Percentiles rank a stretch among this genome's conserved stretches.
Conservation (phyloP, 2,113 vertebrate genomes). For the Marmota monax region DNA sequence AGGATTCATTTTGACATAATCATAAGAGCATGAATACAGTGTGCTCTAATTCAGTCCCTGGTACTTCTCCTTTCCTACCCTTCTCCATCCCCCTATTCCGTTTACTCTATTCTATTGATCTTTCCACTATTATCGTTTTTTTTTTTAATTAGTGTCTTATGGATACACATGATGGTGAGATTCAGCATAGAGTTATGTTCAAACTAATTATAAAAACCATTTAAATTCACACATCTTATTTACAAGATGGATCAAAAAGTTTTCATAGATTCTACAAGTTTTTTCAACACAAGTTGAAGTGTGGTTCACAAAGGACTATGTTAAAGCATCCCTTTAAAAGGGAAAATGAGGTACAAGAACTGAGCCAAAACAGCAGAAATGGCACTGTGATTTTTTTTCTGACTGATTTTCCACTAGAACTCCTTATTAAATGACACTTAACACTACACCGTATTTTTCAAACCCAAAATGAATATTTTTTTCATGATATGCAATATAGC, state of each 20-base stretch:
- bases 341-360: neutral
- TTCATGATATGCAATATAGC: neutral
- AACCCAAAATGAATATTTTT: neutral
- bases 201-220: slow-evolving; percentile 6
- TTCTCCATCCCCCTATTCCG: too few species aligned
- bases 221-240: neutral
- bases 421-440: neutral
- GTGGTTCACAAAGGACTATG: slow-evolving; percentile 10
- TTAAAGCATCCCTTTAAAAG: slow-evolving; percentile 2
- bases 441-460: neutral
- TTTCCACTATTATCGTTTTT: too few species aligned
- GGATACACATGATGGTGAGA: too few species aligned
- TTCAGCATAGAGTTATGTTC: neutral
- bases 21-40: too few species aligned
- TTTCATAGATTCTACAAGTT: slow-evolving; percentile 16
- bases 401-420: neutral
- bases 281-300: neutral
- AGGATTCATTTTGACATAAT: too few species aligned
- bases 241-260: neutral
- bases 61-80: too few species aligned
- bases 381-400: neutral
- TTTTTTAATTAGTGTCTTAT: too few species aligned
- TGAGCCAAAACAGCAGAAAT: neutral
- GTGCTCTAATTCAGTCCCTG: too few species aligned
- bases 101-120: too few species aligned